These are phyloP conservation scores for Pseudorhiza aurosa DNA, from an alignment of 30 jellyfish, hydroid and myxozoan genomes.

Conservation along the genomic window DNA sequence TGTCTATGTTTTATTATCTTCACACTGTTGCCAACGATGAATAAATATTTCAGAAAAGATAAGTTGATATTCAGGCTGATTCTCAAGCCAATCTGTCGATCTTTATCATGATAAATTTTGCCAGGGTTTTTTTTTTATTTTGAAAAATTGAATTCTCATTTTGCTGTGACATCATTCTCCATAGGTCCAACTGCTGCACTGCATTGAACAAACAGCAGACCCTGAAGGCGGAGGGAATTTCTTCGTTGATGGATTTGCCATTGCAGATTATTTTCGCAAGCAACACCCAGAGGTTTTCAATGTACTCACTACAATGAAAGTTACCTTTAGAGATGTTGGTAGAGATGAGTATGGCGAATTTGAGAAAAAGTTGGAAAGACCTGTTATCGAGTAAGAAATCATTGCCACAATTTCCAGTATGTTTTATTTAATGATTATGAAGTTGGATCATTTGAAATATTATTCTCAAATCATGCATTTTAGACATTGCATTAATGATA, in stretches of 20 bases:
- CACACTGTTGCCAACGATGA: no score
- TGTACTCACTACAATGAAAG: conserved; percentile 43
- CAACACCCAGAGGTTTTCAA: conserved; percentile 51
- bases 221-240: conserved; percentile 56
- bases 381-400: conserved; percentile 55
- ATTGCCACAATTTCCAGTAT: background rate
- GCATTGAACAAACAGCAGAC: conserved; percentile 66
- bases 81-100: no score
- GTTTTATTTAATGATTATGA: no score
- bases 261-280: conserved; percentile 53
- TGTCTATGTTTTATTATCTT: no score
- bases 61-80: no score
- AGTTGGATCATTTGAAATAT: no score
- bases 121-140: no score
- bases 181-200: conserved; percentile 74
- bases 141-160: background rate
- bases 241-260: conserved; percentile 67
- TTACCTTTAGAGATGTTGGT: conserved; percentile 70
- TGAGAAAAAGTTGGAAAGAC: conserved; percentile 61
- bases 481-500: no score
- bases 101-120: no score
- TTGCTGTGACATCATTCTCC: background rate
- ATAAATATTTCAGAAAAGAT: no score
- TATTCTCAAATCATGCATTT: no score
- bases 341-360: conserved; percentile 70